phyloP scores from a whole-genome alignment of 2,113 vertebrate genomes.

The Eptesicus fuscus region DNA sequence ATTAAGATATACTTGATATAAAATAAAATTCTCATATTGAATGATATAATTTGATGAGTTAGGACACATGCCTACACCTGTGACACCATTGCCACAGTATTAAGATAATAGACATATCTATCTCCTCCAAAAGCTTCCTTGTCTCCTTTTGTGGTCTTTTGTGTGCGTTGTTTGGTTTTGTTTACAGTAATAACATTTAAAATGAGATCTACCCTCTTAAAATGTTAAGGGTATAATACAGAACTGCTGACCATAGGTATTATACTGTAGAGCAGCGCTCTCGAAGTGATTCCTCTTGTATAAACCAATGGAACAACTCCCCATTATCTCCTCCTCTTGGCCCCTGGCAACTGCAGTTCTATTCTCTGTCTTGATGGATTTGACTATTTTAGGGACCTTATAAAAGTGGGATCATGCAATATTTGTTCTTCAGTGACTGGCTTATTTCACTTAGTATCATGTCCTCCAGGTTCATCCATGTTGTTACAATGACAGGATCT shows the following conservation, averaged over 20 bases:
- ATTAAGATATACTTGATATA: not conserved
- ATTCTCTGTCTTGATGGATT: not conserved
- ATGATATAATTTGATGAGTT: not conserved
- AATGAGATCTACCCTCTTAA: not conserved
- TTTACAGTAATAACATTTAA: not conserved
- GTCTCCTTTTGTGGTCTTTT: too few relatives aligned
- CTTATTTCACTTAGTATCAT: not conserved
- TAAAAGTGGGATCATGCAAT: not conserved
- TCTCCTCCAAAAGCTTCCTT: not conserved
- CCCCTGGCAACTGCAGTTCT: not conserved
- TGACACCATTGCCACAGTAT: not conserved
- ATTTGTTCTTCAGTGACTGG: not conserved
- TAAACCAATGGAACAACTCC: not conserved
- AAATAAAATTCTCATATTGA: not conserved
- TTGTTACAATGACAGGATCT: not conserved
- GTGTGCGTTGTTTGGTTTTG: not conserved
- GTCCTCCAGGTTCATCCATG: not conserved
- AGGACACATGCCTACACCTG: accelerated
- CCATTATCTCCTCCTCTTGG: not conserved
- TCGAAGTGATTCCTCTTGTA: not conserved
- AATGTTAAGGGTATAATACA: not conserved
- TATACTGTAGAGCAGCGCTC: not conserved
- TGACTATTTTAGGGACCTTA: not conserved
- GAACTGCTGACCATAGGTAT: not conserved
- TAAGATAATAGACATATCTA: not conserved